Evolutionary conservation across 2,797 vertebrate genomes (phyloP), one percentile per base, ranked within the genome.

Genomic region (Morus bassanus): DNA sequence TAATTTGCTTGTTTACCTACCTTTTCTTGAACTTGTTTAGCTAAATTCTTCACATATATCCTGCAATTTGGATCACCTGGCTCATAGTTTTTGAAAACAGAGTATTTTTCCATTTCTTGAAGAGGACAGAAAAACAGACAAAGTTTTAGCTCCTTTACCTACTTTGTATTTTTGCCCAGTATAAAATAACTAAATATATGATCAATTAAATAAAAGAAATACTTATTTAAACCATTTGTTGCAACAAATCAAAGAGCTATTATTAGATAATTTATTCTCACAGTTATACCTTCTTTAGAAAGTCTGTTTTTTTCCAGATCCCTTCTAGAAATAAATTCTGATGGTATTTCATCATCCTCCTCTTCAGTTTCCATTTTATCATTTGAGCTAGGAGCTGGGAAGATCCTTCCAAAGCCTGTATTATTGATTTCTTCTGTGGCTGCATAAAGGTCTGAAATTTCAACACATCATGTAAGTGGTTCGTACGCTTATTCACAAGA

Each of bases 1-100:
- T 74, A 10, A 43, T 89, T 25, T 94, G 65, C 37, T 91, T 61
- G 15, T 57, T 80, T 88, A 98, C 98, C 64, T 97, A 99, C 99
- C 97, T 99, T 99, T 98, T 99, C 99, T 85, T 99, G 99, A 95
- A 99, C 99, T 97, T 99, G 99, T 96, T 99, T 99, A 75, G 99
- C 98, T 73, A 99, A 98, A 97, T 99, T 99, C 98, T 99, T 99
- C 97, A 99, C 99, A 84, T 99, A 99, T 93, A 99, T 98, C 93
- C 99, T 98, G 98, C 99, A 99, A 53, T 99, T 99, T n/a, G 99
- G 99, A 97, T 99, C 99, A 54, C 99, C 99, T 2, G 99, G 97
- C 68, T 99, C 98, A 63, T 99, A 99, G 91, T 98, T 99, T 98
- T 99, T 99, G 98, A 99, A 99, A 95, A 99, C 99, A 51, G 99